Conservation (phyloP, 2,797 vertebrate genomes). For the Propithecus deckenii region DNA sequence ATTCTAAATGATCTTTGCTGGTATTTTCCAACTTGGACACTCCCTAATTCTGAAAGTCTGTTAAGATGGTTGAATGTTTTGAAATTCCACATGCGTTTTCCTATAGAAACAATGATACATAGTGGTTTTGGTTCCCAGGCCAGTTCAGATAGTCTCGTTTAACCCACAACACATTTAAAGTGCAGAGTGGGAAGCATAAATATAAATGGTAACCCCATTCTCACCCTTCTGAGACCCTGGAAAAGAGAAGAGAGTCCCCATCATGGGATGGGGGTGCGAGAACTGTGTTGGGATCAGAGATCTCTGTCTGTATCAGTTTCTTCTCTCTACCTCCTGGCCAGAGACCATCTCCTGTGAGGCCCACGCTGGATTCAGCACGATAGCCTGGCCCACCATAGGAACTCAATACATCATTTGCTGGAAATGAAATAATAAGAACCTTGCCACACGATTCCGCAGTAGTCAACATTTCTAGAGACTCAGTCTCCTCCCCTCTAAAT, state of each 20-base stretch:
- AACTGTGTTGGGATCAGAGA: neutral
- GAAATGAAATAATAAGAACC: neutral
- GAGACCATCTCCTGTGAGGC: neutral
- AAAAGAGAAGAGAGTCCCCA: neutral
- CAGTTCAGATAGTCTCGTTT: neutral
- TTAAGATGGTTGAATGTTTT: neutral
- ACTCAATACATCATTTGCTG: neutral
- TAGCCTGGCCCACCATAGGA: neutral
- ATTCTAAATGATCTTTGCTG: neutral
- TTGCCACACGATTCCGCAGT: neutral
- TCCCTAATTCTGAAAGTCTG: neutral
- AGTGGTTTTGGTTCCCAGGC: neutral
- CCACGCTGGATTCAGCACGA: neutral
- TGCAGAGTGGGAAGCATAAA: neutral
- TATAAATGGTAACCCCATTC: neutral
- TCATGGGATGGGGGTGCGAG: neutral
- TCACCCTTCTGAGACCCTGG: neutral
- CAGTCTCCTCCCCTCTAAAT: neutral
- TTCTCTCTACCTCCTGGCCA: neutral
- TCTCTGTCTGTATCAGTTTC: neutral
- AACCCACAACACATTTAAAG: neutral
- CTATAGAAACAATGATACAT: slow-evolving; percentile 16
- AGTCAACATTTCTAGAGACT: neutral
- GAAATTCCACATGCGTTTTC: neutral
- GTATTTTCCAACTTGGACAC: neutral